Evolutionary conservation across 2,888 invertebrate genomes (phyloP).

Genomic region (Drosophila leonis): DNA sequence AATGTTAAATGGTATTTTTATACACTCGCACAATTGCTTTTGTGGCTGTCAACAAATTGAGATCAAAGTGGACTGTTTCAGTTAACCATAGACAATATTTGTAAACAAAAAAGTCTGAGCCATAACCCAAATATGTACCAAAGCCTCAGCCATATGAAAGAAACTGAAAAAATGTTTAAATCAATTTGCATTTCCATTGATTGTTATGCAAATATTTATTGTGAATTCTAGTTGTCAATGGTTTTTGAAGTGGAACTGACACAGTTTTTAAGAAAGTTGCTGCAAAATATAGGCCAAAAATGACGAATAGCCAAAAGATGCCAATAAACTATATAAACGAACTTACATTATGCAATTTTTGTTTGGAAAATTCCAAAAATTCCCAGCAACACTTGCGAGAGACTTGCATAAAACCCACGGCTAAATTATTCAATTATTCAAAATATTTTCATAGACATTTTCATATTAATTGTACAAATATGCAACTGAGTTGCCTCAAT

Average conservation of each 20-base stretch:
- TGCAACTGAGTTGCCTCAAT: slow-evolving; percentile 65
- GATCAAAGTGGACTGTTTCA: slow-evolving; percentile 44
- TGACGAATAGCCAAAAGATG: background rate
- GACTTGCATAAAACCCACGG: slow-evolving; percentile 49
- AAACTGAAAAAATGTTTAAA: slow-evolving; percentile 38
- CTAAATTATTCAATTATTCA: slow-evolving; percentile 70
- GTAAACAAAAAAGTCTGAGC: slow-evolving; percentile 13
- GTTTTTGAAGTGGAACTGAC: slow-evolving; percentile 49
- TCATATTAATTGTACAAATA: slow-evolving; percentile 68
- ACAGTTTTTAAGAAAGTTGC: slow-evolving; percentile 66
- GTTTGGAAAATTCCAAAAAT: slow-evolving; percentile 25
- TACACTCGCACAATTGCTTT: background rate
- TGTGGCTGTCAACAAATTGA: background rate
- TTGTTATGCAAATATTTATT: slow-evolving; percentile 71
- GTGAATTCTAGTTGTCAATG: slow-evolving; percentile 43
- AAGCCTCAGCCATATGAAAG: slow-evolving; percentile 35
- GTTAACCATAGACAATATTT: slow-evolving; percentile 18
- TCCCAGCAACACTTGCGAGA: slow-evolving; percentile 5
- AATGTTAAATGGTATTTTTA: background rate
- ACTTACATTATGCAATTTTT: slow-evolving; percentile 7
- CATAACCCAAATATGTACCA: slow-evolving; percentile 54
- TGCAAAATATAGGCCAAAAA: background rate
- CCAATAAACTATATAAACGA: background rate
- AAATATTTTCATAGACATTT: slow-evolving; percentile 66
- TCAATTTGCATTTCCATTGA: slow-evolving; percentile 71